Conservation (phyloP, 2,888 invertebrate species). For the Nephrocerus scutellatus region DNA sequence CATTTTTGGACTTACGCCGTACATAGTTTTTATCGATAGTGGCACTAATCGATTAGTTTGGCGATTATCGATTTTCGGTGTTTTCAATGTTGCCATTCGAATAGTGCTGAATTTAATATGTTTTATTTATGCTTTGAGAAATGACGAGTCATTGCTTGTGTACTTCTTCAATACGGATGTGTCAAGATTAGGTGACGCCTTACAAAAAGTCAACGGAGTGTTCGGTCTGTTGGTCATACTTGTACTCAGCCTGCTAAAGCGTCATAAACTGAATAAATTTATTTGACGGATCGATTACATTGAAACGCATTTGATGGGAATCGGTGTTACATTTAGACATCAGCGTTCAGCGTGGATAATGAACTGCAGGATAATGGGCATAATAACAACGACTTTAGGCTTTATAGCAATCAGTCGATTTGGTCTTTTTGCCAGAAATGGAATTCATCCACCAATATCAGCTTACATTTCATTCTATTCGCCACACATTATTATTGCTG, state of each 20-base stretch:
- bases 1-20: slow-evolving; percentile 32
- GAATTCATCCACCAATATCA: slow-evolving; percentile 16
- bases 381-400: slow-evolving; percentile 15
- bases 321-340: slow-evolving; percentile 31
- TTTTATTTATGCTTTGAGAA: slow-evolving; percentile 19
- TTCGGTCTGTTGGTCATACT: slow-evolving; percentile 28
- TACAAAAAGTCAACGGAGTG: slow-evolving; percentile 35
- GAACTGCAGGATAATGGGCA: slow-evolving; percentile 17
- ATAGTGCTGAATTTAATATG: slow-evolving; percentile 22
- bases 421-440: slow-evolving; percentile 20
- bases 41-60: too few relatives aligned
- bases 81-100: slow-evolving; percentile 24
- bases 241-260: slow-evolving; percentile 20
- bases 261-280: slow-evolving; percentile 21
- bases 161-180: slow-evolving; percentile 32
- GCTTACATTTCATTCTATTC: slow-evolving; percentile 31
- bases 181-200: slow-evolving; percentile 28
- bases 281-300: slow-evolving; percentile 23
- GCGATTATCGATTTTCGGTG: slow-evolving; percentile 26
- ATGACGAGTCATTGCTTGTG: slow-evolving; percentile 26
- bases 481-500: slow-evolving; percentile 33
- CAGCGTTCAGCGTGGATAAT: slow-evolving; percentile 20
- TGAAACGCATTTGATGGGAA: slow-evolving; percentile 26
- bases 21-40: too few relatives aligned
- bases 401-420: slow-evolving; percentile 26